phyloP scores from a whole-genome alignment of 2,888 invertebrate genomes.

The Tridacna gigas region DNA sequence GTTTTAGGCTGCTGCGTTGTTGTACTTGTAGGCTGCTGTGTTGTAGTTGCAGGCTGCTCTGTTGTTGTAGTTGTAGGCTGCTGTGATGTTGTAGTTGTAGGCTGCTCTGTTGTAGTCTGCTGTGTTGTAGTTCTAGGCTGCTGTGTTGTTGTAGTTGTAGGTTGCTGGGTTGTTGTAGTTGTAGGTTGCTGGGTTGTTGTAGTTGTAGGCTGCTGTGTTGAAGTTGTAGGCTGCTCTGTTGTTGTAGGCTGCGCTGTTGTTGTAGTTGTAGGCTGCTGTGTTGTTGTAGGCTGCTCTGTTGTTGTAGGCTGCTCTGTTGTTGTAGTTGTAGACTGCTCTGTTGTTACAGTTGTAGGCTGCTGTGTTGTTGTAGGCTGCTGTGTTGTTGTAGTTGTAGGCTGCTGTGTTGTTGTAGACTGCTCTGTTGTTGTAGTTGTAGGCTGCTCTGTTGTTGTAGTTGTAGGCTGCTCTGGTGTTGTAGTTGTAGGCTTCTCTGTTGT shows the following conservation, averaged over 20 bases:
- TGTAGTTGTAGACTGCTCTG: not conserved
- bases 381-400: not conserved
- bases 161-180: not conserved
- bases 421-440: not conserved
- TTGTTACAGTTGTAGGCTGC: not conserved
- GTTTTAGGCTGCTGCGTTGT: not conserved
- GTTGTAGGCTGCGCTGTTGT: not conserved
- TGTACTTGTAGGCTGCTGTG: not conserved
- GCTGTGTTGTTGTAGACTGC: not conserved
- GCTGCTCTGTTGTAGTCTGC: not conserved
- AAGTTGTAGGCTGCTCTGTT: no score
- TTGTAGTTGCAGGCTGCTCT: not conserved
- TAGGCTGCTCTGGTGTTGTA: not conserved
- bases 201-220: not conserved
- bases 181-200: not conserved
- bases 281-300: not conserved
- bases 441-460: not conserved
- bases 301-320: conserved; percentile 1
- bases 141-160: conserved; percentile 13
- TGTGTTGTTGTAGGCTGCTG: not conserved
- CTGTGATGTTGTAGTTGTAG: not conserved
- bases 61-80: not conserved
- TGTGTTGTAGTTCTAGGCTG: not conserved
- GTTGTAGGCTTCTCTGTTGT: not conserved
- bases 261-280: not conserved